A percentile compares a stretch with the other conserved stretches of the same genome.
These are phyloP conservation scores for Bellardia pandia DNA, from an alignment of 2,888 invertebrate genomes.

Conservation along the genomic window DNA sequence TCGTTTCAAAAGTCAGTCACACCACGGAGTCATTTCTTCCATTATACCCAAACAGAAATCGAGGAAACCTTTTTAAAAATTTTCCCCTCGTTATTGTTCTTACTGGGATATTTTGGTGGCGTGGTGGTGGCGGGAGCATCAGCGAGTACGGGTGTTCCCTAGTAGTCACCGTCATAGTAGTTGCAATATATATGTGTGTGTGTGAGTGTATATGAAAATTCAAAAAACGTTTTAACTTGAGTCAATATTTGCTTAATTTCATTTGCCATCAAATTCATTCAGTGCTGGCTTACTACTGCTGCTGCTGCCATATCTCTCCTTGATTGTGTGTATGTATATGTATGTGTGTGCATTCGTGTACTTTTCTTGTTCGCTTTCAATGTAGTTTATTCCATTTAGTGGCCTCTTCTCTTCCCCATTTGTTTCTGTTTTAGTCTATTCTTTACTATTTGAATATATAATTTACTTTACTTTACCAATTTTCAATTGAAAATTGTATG, in stretches of 20 bases:
- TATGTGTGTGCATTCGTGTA: neutral
- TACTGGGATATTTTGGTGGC: neutral
- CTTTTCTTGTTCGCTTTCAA: constrained; percentile 50
- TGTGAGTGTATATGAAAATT: constrained; percentile 40
- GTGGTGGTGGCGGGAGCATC: constrained; percentile 13
- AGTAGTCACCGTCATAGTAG: constrained; percentile 24
- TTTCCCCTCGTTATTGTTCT: constrained; percentile 48
- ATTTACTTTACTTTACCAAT: constrained; percentile 71
- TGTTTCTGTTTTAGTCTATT: constrained; percentile 59
- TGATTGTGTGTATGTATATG: constrained; percentile 14
- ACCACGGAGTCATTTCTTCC: constrained; percentile 40
- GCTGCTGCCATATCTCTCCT: constrained; percentile 30
- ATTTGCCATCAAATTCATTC: constrained; percentile 67
- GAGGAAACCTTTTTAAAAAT: constrained; percentile 51
- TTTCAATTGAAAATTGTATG: constrained; percentile 69
- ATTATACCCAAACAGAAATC: constrained; percentile 15
- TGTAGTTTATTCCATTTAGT: constrained; percentile 52
- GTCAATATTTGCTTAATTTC: constrained; percentile 73
- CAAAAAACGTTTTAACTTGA: constrained; percentile 71
- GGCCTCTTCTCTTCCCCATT: constrained; percentile 11
- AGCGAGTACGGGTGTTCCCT: constrained; percentile 23
- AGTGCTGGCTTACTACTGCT: constrained; percentile 36
- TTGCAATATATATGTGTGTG: neutral
- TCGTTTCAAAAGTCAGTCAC: constrained; percentile 39
- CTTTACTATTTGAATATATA: constrained; percentile 72